phyloP scores from a whole-genome alignment of 2,113 vertebrate species.

The Carassius gibelio region DNA sequence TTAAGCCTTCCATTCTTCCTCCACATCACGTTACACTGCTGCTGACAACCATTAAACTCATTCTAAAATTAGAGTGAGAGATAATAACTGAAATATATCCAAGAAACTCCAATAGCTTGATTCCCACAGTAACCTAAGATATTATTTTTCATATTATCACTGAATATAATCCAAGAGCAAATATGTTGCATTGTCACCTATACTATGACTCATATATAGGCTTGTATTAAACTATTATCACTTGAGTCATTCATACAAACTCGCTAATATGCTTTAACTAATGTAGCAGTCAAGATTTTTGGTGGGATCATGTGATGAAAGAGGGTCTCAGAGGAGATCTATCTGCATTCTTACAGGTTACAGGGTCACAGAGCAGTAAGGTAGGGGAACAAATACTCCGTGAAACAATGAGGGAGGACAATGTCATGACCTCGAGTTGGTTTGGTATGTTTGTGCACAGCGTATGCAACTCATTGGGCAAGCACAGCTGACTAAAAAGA shows the following conservation, averaged over 20 bases:
- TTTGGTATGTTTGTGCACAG: conserved; percentile 32
- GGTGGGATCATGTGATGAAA: not conserved
- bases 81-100: not conserved
- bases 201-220: not conserved
- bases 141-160: not conserved
- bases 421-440: conserved; percentile 11
- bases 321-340: not conserved
- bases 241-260: not conserved
- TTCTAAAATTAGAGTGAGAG: not conserved
- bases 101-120: not conserved
- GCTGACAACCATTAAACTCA: not conserved
- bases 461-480: conserved; percentile 32
- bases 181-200: not conserved
- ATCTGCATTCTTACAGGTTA: conserved; percentile 27
- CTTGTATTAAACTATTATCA: not conserved
- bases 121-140: not conserved
- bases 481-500: conserved; percentile 31
- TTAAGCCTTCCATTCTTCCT: conserved; percentile 15
- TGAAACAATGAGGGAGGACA: conserved; percentile 28
- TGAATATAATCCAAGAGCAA: not conserved
- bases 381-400: not conserved
- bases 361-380: conserved; percentile 27
- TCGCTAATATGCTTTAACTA: not conserved
- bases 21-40: not conserved
- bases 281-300: not conserved